A percentile compares a stretch with the other conserved stretches of the same genome.
These are phyloP conservation scores for Paramuricea clavata DNA, from an alignment of 92 coral and sea anemone genomes.

Conservation along the genomic window DNA sequence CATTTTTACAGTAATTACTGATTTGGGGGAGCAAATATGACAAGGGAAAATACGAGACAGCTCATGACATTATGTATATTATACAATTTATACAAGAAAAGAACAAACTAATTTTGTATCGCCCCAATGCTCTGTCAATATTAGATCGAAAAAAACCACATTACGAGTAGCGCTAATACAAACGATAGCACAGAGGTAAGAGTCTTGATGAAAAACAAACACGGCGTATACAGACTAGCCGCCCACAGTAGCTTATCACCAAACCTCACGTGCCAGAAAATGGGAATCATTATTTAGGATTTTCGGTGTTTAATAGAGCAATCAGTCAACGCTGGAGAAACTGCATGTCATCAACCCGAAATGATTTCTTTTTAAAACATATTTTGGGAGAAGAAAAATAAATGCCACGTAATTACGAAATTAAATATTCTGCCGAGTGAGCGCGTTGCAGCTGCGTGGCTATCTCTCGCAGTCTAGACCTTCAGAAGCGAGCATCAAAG, in stretches of 20 bases:
- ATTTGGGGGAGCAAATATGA: neutral
- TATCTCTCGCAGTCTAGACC: too few species aligned
- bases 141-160: conserved; percentile 7
- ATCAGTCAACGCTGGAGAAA: neutral
- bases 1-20: neutral
- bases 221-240: neutral
- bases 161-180: conserved; percentile 28
- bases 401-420: conserved; percentile 1
- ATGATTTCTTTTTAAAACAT: neutral
- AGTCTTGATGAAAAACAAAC: conserved; percentile 41
- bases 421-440: conserved; percentile 12
- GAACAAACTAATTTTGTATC: conserved; percentile 1
- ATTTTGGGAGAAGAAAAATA: neutral
- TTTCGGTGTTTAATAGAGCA: neutral
- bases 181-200: conserved; percentile 7
- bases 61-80: neutral
- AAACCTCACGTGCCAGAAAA: neutral
- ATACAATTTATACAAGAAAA: neutral
- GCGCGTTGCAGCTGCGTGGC: conserved; percentile 2
- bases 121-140: conserved; percentile 6
- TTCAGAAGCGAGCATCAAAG: too few species aligned
- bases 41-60: neutral
- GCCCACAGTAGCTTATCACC: conserved; percentile 7
- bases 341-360: neutral
- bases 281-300: neutral